Base-by-base conservation (phyloP, 1,140 invertebrate genomes). In the Atta colombica region DNA sequence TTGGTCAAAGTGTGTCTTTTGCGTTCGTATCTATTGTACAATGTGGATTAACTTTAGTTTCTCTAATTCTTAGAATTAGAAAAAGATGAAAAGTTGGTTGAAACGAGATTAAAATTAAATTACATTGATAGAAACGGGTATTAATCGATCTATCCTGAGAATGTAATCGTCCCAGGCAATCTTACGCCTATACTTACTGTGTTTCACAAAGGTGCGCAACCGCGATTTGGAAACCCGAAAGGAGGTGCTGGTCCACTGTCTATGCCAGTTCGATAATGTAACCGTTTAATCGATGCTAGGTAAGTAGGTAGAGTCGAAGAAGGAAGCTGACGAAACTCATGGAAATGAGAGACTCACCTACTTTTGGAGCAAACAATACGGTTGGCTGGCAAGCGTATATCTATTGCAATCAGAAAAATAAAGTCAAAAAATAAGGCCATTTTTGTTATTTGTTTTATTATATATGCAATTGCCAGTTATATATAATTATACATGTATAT, bases 281-380 rank as follows among this genome's bases (percentile, higher is more conserved):
- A 89, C 78, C 81, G 81, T 85, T 88, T 89, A 85, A 89, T 89
- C 88, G 88, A 85, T 87, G 85, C 77, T 86, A 81, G 74, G 85
- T 71, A 88, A 86, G 87, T 60, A 39, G 77, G 75, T 66, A 75
- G 84, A 78, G 63, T 31, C 49, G 61, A 78, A 85, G 66, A 45
- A 88, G 88, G 86, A 85, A 89, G 86, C 88, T 89, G 87, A 88
- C 82, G 87, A 89, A 88, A 88, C 82, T 88, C 88, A 72, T 89
- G 77, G 75, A 86, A 88, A 82, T 77, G 87, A 86, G 63, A 66
- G 61, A 74, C 69, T 74, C 61, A 53, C 74, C 85, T 87, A 77
- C 65, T 82, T 89, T 87, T 68, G 35, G 31, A 58, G 28, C 85
- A 55, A 88, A 84, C 85, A 87, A 89, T 89, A 87, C 86, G 53